phyloP scores from a whole-genome alignment of 2,888 invertebrate species.

The Chymomyza caudatula region DNA sequence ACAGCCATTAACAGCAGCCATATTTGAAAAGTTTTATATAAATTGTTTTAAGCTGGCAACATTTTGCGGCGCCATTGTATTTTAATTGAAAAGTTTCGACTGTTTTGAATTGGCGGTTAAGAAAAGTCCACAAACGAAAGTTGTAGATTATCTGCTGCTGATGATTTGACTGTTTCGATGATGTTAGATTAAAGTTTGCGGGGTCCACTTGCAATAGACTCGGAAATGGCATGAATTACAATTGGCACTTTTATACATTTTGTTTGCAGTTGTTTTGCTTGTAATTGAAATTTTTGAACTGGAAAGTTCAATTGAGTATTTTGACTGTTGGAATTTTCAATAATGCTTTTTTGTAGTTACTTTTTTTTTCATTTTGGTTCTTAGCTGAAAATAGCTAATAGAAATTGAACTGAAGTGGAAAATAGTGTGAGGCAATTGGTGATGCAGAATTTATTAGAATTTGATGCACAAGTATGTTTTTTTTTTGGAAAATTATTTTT shows the following conservation, averaged over 20 bases:
- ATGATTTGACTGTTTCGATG: background rate
- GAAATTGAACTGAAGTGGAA: background rate
- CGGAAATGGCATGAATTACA: background rate
- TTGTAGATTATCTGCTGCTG: background rate
- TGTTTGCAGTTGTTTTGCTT: background rate
- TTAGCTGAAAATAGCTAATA: background rate
- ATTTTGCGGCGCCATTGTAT: constrained; percentile 3
- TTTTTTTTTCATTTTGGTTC: background rate
- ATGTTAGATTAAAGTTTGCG: background rate
- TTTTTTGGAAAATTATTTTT: too few relatives aligned
- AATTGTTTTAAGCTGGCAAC: constrained; percentile 9
- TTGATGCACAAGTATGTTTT: background rate
- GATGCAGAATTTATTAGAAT: background rate
- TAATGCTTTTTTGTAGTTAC: background rate
- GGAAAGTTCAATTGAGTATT: background rate
- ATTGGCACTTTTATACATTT: background rate
- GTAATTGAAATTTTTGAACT: background rate
- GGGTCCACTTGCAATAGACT: background rate
- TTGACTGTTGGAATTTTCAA: background rate
- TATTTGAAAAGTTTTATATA: background rate
- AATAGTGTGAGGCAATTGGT: too few relatives aligned
- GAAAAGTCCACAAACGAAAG: background rate
- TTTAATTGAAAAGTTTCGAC: constrained; percentile 3
- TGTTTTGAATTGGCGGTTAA: background rate
- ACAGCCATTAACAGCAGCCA: constrained; percentile 3